A percentile compares a stretch with the other conserved stretches of the same genome.
Evolutionary conservation across 1,140 invertebrate genomes (phyloP).

Genomic region (Episyrphus balteatus): DNA sequence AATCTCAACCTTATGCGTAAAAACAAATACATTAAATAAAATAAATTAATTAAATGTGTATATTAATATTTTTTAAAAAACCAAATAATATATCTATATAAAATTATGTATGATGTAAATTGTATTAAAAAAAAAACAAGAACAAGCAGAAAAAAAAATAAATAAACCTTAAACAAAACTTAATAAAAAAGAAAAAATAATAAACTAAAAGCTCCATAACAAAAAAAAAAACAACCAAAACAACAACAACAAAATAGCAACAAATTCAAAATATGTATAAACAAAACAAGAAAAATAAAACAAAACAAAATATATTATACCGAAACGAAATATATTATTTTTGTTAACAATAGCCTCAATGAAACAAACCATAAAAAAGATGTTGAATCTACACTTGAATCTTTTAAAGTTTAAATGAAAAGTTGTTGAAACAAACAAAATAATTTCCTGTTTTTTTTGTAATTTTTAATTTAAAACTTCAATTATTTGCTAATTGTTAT

Average conservation of each 20-base stretch:
- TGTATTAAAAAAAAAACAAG: no score
- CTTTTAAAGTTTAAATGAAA: not conserved
- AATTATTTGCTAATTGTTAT: no score
- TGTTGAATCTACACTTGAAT: not conserved
- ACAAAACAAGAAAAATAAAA: not conserved
- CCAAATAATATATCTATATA: no score
- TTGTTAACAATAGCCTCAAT: conserved; percentile 3
- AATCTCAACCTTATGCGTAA: not conserved
- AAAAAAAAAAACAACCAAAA: not conserved
- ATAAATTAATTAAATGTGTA: no score
- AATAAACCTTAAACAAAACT: not conserved
- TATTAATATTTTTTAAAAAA: no score
- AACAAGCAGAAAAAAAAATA: not conserved
- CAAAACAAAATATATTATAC: not conserved
- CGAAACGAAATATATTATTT: not conserved
- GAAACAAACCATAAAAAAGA: not conserved
- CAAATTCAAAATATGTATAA: not conserved
- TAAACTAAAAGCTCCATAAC: not conserved
- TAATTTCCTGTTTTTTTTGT: not conserved
- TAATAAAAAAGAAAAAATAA: not conserved
- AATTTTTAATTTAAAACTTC: not conserved
- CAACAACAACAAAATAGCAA: not conserved
- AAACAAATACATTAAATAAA: not conserved
- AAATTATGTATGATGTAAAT: no score
- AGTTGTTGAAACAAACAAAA: not conserved